phyloP scores from a whole-genome alignment of 2,888 invertebrate species.

The Drosophila multiciliata region DNA sequence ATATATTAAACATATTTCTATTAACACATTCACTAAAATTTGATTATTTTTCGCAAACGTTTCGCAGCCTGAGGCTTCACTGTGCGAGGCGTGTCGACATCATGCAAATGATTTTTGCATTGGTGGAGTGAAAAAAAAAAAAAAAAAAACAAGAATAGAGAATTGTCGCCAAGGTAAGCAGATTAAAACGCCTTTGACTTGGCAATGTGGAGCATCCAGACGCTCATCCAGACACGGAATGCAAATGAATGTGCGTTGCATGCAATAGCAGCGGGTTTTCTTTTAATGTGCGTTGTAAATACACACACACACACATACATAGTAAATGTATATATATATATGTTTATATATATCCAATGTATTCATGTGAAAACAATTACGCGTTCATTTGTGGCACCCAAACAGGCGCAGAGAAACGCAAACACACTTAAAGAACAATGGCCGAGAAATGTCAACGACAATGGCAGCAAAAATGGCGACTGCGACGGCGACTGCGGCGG shows the following conservation, averaged over 20 bases:
- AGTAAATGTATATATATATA: slow-evolving; percentile 49
- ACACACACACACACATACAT: not conserved
- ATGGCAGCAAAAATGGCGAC: slow-evolving; percentile 36
- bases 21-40: not conserved
- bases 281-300: slow-evolving; percentile 28
- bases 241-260: slow-evolving; percentile 62
- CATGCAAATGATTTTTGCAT: slow-evolving; percentile 46
- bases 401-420: not conserved
- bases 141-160: slow-evolving; percentile 5
- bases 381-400: slow-evolving; percentile 69
- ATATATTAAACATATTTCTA: not conserved
- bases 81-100: slow-evolving; percentile 16
- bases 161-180: slow-evolving; percentile 74
- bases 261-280: slow-evolving; percentile 36
- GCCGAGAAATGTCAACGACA: slow-evolving; percentile 36
- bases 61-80: not conserved
- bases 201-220: slow-evolving; percentile 57
- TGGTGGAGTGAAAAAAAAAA: not conserved
- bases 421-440: slow-evolving; percentile 50
- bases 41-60: not conserved
- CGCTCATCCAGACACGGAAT: slow-evolving; percentile 54
- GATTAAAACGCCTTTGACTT: slow-evolving; percentile 79
- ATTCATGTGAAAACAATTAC: slow-evolving; percentile 78
- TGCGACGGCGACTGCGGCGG: slow-evolving; percentile 8
- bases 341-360: slow-evolving; percentile 61